Evolutionary conservation across 2,113 vertebrate species (phyloP).

Genomic region (Corvus hawaiiensis): DNA sequence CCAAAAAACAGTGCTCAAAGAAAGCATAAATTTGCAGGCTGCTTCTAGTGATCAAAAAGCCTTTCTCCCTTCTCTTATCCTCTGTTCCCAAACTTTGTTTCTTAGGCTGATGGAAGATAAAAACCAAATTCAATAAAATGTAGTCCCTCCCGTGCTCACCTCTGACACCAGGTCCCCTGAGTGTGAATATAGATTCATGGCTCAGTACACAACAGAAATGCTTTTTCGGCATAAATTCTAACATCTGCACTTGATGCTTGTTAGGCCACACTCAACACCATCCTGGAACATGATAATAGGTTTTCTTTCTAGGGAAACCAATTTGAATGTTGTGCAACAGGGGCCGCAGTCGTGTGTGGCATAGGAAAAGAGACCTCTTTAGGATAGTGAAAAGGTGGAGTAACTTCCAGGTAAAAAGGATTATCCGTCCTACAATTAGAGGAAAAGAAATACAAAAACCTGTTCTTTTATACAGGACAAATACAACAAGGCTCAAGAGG

Average conservation of each 20-base stretch:
- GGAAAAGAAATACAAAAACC: not conserved
- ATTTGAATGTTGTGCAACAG: not conserved
- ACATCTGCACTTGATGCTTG: not conserved
- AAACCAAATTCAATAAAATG: not conserved
- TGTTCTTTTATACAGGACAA: not conserved
- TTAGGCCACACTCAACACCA: not conserved
- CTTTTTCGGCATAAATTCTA: not conserved
- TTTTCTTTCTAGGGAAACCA: not conserved
- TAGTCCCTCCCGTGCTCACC: not conserved
- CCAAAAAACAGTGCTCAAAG: not conserved
- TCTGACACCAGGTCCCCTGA: not conserved
- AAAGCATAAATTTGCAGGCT: not conserved
- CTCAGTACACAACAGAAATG: not conserved
- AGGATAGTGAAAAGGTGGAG: not conserved
- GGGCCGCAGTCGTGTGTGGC: fast-evolving
- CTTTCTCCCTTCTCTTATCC: not conserved
- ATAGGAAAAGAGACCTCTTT: not conserved
- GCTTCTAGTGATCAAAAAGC: not conserved
- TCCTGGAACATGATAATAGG: fast-evolving
- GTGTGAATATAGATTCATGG: fast-evolving
- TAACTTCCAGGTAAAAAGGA: not conserved
- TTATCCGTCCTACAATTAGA: not conserved
- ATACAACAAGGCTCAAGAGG: fast-evolving
- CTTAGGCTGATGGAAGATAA: not conserved
- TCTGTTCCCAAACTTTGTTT: not conserved